These are phyloP conservation scores for Conomelus anceps DNA, from an alignment of 2,888 invertebrate genomes.

Conservation along the genomic window DNA sequence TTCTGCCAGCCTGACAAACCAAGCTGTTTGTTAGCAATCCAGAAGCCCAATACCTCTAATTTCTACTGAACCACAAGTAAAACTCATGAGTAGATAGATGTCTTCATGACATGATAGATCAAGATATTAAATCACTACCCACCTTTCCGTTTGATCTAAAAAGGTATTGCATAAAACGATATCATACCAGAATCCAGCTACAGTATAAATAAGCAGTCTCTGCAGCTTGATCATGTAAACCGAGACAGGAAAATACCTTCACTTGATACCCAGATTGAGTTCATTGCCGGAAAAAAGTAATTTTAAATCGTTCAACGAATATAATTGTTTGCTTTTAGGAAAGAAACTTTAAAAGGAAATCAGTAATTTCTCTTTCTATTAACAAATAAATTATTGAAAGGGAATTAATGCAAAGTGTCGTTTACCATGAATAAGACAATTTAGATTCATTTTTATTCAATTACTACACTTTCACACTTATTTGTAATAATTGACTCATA, in stretches of 20 bases:
- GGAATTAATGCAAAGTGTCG: too few species aligned
- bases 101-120: too few species aligned
- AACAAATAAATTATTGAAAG: too few species aligned
- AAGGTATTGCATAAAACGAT: background rate
- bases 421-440: too few species aligned
- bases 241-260: background rate
- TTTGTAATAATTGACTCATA: too few species aligned
- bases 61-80: background rate
- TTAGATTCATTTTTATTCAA: too few species aligned
- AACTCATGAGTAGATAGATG: background rate
- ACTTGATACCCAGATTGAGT: background rate
- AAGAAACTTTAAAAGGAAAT: background rate
- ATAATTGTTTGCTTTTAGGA: background rate
- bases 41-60: background rate
- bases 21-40: background rate
- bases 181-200: background rate
- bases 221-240: background rate
- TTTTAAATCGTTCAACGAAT: background rate
- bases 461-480: too few species aligned
- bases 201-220: background rate
- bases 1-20: background rate
- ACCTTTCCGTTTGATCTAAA: background rate
- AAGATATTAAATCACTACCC: background rate
- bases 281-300: background rate
- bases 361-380: background rate